Conservation (phyloP, 2,113 vertebrate genomes). For the Alligator sinensis region DNA sequence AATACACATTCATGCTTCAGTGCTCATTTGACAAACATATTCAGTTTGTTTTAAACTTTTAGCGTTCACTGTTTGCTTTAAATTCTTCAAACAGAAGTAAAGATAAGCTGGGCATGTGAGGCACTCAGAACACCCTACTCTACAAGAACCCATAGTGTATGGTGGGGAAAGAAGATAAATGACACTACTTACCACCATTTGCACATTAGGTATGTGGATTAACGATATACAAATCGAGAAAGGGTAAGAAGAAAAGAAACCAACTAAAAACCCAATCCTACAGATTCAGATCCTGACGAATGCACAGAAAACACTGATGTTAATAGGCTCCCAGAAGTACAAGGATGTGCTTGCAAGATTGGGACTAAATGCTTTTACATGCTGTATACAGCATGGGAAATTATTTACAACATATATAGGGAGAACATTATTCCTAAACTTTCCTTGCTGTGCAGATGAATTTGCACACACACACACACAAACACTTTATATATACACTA, state of each 20-base stretch:
- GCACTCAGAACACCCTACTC: not conserved
- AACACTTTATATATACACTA: not conserved
- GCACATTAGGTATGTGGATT: too few relatives aligned
- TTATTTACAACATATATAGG: not conserved
- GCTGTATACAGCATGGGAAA: accelerated
- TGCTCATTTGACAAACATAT: too few relatives aligned
- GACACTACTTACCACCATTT: not conserved
- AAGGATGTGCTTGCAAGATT: too few relatives aligned
- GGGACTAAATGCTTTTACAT: not conserved
- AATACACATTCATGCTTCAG: not conserved
- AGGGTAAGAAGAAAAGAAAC: too few relatives aligned
- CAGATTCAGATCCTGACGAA: too few relatives aligned
- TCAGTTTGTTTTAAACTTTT: not conserved
- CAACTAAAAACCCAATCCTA: too few relatives aligned
- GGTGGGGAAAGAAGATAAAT: not conserved
- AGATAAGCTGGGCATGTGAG: not conserved
- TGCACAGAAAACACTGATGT: too few relatives aligned
- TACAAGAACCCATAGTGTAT: accelerated
- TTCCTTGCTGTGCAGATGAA: not conserved
- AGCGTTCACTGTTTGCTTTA: not conserved
- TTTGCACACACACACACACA: not conserved
- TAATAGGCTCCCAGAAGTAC: too few relatives aligned
- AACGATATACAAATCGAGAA: too few relatives aligned
- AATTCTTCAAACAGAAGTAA: not conserved
- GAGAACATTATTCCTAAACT: not conserved